Percentiles rank a stretch among this genome's conserved stretches.
phyloP scores from a whole-genome alignment of 2,888 invertebrate genomes.

The Spilarctia lutea region DNA sequence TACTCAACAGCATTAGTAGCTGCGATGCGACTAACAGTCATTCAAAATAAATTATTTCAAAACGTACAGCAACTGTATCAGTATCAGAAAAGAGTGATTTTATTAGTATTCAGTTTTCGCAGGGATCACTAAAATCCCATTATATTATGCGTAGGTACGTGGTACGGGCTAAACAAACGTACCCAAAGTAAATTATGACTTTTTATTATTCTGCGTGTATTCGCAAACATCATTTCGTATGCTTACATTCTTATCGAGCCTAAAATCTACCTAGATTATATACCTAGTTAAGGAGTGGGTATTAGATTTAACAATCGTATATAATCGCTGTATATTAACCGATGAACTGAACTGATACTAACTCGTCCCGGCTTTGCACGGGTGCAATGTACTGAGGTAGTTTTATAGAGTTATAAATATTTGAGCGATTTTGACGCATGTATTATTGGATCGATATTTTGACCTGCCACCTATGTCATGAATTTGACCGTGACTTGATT shows the following conservation, averaged over 20 bases:
- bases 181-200: slow-evolving; percentile 8
- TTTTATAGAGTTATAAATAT: background rate
- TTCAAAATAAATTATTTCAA: background rate
- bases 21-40: no score
- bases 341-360: background rate
- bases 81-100: slow-evolving; percentile 3
- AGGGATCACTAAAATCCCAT: slow-evolving; percentile 15
- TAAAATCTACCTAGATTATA: background rate
- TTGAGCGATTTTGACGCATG: background rate
- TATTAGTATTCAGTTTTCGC: slow-evolving; percentile 17
- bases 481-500: background rate
- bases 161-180: slow-evolving; percentile 17
- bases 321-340: background rate
- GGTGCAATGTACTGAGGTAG: slow-evolving; percentile 1
- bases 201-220: slow-evolving; percentile 16
- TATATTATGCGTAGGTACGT: slow-evolving; percentile 9
- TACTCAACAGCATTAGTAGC: background rate
- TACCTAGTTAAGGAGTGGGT: background rate
- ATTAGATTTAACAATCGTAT: background rate
- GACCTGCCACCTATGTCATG: background rate
- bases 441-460: background rate
- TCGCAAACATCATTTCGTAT: slow-evolving; percentile 9
- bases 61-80: background rate
- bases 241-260: slow-evolving; percentile 16
- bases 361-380: background rate